Evolutionary conservation across 2,888 invertebrate genomes (phyloP), one percentile per base, ranked within the genome.

Genomic region (Coremacera marginata): DNA sequence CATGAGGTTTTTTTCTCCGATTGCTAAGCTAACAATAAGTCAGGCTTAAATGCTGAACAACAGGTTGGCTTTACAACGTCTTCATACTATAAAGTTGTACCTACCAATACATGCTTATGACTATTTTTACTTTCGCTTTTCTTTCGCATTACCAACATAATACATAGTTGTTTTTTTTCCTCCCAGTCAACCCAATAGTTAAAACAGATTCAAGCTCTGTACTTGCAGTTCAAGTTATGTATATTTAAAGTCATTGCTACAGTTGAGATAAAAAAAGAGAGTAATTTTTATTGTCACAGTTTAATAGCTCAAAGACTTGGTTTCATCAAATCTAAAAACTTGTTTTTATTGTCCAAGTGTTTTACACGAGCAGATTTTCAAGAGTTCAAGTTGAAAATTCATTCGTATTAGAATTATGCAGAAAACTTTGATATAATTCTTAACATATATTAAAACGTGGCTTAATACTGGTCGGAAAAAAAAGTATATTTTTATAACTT

Each of bases 121-220:
- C 22, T 60, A 57, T 22, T 55, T 74, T 73, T 63, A 79, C 79
- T 79, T 79, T 79, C 79, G 77, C 79, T 79, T 79, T 79, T 75
- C 77, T 77, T 77, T 67, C 49, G 44, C 62, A 77, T 73, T 79
- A 68, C 60, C 55, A 68, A 77, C 49, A n/a, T n/a, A 57, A 34
- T 63, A 52, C 9, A 9, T 19, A 8, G 3, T n/a, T 19, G 14
- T 2, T 19, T 19, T 22, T 55, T 19, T 70, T 70, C n/a, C n/a
- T 52, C 16, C 51, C 49, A 25, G 14, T n/a, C n/a, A 16, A 34
- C 55, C 9, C 22, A 44, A 55, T n/a, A 57, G 60, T 71, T 71
- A 60, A 34, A 22, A 60, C 73, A 31, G 27, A 51, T 73, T 73
- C 22, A 22, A 55, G 70, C 22, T 37, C 37, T 27, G n/a, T 27